Conservation (phyloP, 2,797 vertebrate genomes). For the Aselliscus stoliczkanus region DNA sequence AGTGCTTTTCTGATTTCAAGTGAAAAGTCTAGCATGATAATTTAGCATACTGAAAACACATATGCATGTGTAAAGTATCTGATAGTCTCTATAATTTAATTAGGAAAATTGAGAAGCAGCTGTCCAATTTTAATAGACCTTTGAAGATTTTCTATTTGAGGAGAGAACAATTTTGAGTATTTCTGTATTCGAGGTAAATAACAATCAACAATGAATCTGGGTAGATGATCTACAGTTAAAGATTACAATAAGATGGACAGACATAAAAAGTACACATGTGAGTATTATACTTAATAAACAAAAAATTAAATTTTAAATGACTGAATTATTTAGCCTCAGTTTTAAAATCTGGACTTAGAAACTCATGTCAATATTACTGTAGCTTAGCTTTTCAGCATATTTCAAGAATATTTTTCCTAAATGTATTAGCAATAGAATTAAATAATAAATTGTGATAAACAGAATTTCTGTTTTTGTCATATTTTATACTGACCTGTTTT, state of each 20-base stretch:
- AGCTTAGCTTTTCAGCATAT: not conserved
- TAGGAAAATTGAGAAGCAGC: not conserved
- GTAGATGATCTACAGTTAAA: not conserved
- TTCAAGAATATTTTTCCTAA: not conserved
- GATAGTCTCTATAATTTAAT: not conserved
- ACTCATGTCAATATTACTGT: not conserved
- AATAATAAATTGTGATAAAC: not conserved
- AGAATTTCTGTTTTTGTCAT: not conserved
- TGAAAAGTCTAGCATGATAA: not conserved
- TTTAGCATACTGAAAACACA: not conserved
- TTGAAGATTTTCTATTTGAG: not conserved
- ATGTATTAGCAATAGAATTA: not conserved
- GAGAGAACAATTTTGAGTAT: not conserved
- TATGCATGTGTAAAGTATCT: not conserved
- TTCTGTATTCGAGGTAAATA: not conserved
- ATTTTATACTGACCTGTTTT: not conserved
- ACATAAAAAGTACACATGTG: not conserved
- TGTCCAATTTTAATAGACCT: not conserved
- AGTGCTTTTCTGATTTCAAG: not conserved
- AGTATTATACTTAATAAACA: not conserved
- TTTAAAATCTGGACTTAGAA: not conserved
- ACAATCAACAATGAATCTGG: not conserved
- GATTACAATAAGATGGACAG: not conserved
- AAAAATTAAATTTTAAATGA: not conserved
- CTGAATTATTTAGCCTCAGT: not conserved